Percentiles rank a stretch among this genome's conserved stretches.
phyloP scores from a whole-genome alignment of 2,888 invertebrate species.

The Pediacus dermestoides region DNA sequence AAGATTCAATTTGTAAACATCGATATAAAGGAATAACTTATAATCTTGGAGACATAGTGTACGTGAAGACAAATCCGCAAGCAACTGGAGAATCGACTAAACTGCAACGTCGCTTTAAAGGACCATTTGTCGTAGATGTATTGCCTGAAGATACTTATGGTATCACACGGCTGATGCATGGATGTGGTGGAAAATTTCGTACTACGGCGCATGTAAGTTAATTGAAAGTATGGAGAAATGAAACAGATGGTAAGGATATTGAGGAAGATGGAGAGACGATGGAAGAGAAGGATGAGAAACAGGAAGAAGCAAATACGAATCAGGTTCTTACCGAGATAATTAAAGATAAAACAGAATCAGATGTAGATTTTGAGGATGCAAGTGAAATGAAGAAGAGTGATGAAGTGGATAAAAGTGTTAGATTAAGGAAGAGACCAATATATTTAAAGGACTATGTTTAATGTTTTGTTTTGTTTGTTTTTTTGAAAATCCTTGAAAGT shows the following conservation, averaged over 20 bases:
- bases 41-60: constrained; percentile 9
- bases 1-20: constrained; percentile 1
- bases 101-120: constrained; percentile 7
- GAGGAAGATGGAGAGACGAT: background rate
- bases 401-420: no score
- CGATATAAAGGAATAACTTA: constrained; percentile 3
- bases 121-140: constrained; percentile 7
- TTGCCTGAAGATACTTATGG: constrained; percentile 7
- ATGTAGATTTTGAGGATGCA: no score
- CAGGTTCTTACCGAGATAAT: no score
- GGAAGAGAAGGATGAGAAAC: background rate
- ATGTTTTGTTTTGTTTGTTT: no score
- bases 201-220: constrained; percentile 3
- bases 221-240: constrained; percentile 4
- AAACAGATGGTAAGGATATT: background rate
- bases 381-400: no score
- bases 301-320: background rate
- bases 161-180: background rate
- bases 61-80: background rate
- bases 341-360: no score
- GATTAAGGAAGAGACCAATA: no score
- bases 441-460: no score
- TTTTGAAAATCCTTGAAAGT: no score
- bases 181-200: background rate
- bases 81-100: constrained; percentile 11